Base-by-base conservation (phyloP, 2,888 invertebrate genomes). In the Cosmia trapezina region DNA sequence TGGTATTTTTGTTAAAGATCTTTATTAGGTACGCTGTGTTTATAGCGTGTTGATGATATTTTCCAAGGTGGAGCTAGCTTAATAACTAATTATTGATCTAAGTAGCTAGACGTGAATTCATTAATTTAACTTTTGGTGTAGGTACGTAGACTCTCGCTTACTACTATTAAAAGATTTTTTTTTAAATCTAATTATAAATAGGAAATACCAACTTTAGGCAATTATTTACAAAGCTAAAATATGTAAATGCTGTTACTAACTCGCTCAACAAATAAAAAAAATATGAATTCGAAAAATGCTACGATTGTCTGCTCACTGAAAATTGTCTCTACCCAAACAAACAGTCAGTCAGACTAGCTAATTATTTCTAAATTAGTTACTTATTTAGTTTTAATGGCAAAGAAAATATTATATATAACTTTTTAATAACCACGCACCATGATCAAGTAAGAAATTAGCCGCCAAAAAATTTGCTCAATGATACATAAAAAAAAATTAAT, bases 401-500 rank as follows among this genome's bases (percentile, higher is more conserved):
- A 11, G 4, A n/a, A 63, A 4, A 65, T n/a, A n/a, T 14, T 17
- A 33, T 22, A 0, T 8, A 7, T 4, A 19, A 17, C 17, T 7
- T n/a, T n/a, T 51, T n/a, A 63, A 43, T 11, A 66, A 53, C 14
- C 17, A 33, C 28, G 9, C 37, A 33, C 9, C 4, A 43, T 60
- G 37, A 77, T 67, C 12, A 43, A 37, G 4, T 33, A 54, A 62
- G 22, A 22, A 17, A 56, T 51, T 19, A 74, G 8, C 8, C 6
- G 19, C 1, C 19, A 61, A 54, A 60, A 62, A 47, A 69, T 41
- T 8, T n/a, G 14, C 37, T 22, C 11, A 54, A 37, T 57, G 9
- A 70, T n/a, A 76, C 53, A 54, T 74, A 60, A 6, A 76, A 70
- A 70, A 64, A 75, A 73, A 74, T 74, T 69, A 74, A 62, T 33